phyloP scores from a whole-genome alignment of 2,797 vertebrate genomes.

The Lycodopsis pacificus region DNA sequence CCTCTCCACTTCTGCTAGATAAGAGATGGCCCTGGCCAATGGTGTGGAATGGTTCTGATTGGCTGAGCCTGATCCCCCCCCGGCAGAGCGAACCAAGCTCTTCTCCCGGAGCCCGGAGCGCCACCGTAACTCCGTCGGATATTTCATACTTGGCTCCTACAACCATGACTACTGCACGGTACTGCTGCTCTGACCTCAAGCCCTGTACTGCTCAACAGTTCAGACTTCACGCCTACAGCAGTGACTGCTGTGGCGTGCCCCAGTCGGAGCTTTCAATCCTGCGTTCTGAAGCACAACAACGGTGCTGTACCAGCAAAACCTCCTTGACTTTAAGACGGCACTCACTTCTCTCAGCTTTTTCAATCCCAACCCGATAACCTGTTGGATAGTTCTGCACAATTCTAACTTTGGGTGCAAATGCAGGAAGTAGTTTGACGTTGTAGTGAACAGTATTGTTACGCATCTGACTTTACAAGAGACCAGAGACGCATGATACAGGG shows the following conservation, averaged over 20 bases:
- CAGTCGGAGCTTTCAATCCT: neutral
- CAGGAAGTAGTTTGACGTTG: no score
- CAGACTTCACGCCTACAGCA: slow-evolving; percentile 34
- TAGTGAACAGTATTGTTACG: no score
- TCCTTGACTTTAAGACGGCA: neutral
- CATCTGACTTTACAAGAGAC: no score
- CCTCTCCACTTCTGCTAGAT: slow-evolving; percentile 77
- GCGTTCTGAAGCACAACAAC: neutral
- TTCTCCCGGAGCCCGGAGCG: slow-evolving; percentile 52
- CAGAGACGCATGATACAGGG: no score
- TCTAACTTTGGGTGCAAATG: neutral
- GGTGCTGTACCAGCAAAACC: neutral
- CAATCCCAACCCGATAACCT: neutral
- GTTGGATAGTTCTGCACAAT: neutral
- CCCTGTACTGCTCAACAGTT: slow-evolving; percentile 36
- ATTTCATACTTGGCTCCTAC: slow-evolving; percentile 73
- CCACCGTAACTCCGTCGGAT: slow-evolving; percentile 70
- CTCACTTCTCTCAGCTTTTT: neutral
- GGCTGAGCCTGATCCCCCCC: slow-evolving; percentile 77
- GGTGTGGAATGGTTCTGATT: slow-evolving; percentile 84
- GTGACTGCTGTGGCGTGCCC: slow-evolving; percentile 4
- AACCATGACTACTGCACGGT: slow-evolving; percentile 52
- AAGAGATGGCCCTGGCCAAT: slow-evolving; percentile 82
- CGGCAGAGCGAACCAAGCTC: slow-evolving; percentile 56
- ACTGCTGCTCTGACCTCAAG: slow-evolving; percentile 51